A percentile compares a stretch with the other conserved stretches of the same genome.
Conservation (phyloP, 2,888 invertebrate species). For the Drosophila paranaensis region DNA sequence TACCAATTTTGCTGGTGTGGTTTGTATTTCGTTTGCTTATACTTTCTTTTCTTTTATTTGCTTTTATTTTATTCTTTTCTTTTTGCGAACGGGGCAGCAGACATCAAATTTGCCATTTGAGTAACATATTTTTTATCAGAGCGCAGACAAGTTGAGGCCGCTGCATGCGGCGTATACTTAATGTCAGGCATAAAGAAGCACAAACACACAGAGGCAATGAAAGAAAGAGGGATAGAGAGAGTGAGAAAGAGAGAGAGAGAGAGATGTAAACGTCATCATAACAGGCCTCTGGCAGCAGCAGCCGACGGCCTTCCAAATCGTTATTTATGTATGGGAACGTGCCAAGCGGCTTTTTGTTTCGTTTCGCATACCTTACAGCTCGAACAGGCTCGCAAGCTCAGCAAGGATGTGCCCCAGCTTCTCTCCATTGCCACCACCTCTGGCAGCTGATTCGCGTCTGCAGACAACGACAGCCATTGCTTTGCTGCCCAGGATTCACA, state of each 20-base stretch:
- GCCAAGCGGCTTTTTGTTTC: constrained; percentile 58
- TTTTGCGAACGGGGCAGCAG: neutral
- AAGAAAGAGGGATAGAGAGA: neutral
- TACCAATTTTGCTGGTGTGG: constrained; percentile 22
- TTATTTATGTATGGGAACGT: constrained; percentile 78
- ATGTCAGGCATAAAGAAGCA: constrained; percentile 63
- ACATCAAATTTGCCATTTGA: constrained; percentile 23
- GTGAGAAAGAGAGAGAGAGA: neutral
- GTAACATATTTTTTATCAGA: constrained; percentile 31
- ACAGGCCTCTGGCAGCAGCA: constrained; percentile 56
- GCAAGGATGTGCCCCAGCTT: neutral
- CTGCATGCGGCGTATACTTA: constrained; percentile 75
- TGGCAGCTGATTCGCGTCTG: constrained; percentile 55
- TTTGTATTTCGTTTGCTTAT: constrained; percentile 10
- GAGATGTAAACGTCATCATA: constrained; percentile 74
- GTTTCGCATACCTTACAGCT: constrained; percentile 21
- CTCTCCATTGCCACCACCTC: neutral
- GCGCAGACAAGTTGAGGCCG: constrained; percentile 40
- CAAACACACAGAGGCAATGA: constrained; percentile 7
- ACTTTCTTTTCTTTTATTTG: neutral
- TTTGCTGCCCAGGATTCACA: constrained; percentile 35
- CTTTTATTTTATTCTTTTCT: too few species aligned
- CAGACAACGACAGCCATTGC: constrained; percentile 66
- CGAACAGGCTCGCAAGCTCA: neutral
- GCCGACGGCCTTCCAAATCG: constrained; percentile 70